These are phyloP conservation scores for Brachionus calyciflorus DNA, from an alignment of 1,140 invertebrate species.

Conservation along the genomic window DNA sequence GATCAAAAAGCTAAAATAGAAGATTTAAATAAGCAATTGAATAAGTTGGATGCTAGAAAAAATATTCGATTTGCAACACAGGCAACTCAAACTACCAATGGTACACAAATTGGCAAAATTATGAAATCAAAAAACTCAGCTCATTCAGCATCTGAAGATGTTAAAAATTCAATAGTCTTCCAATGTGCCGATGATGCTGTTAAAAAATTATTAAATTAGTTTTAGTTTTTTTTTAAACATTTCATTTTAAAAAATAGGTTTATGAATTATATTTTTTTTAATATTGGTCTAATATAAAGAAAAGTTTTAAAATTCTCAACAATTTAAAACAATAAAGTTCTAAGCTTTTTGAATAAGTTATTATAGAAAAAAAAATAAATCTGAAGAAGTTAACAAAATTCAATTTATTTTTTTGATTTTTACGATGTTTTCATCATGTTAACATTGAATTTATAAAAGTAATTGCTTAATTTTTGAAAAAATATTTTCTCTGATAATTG, in stretches of 20 bases:
- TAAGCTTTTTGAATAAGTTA: too few species aligned
- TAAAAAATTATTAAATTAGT: not conserved
- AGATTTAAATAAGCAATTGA: slow-evolving; percentile 62
- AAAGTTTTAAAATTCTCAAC: too few species aligned
- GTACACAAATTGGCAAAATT: slow-evolving; percentile 34
- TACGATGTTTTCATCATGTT: too few species aligned
- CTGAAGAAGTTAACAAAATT: too few species aligned
- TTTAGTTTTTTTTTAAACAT: not conserved
- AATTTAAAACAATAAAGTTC: too few species aligned
- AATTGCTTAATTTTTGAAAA: too few species aligned
- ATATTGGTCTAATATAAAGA: too few species aligned
- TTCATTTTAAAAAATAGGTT: not conserved
- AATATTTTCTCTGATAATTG: too few species aligned
- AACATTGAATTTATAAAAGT: too few species aligned
- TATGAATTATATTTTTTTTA: too few species aligned
- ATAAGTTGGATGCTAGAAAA: not conserved
- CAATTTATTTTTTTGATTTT: too few species aligned
- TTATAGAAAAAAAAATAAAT: too few species aligned
- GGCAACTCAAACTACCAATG: slow-evolving; percentile 15
- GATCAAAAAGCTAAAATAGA: slow-evolving; percentile 66
- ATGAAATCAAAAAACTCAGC: slow-evolving; percentile 2
- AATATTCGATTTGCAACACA: slow-evolving; percentile 33
- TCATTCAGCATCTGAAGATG: not conserved
- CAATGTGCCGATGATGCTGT: slow-evolving; percentile 42
- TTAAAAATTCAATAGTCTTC: slow-evolving; percentile 32